phyloP scores from a whole-genome alignment of 2,888 invertebrate species.

The Geophilus truncorum region DNA sequence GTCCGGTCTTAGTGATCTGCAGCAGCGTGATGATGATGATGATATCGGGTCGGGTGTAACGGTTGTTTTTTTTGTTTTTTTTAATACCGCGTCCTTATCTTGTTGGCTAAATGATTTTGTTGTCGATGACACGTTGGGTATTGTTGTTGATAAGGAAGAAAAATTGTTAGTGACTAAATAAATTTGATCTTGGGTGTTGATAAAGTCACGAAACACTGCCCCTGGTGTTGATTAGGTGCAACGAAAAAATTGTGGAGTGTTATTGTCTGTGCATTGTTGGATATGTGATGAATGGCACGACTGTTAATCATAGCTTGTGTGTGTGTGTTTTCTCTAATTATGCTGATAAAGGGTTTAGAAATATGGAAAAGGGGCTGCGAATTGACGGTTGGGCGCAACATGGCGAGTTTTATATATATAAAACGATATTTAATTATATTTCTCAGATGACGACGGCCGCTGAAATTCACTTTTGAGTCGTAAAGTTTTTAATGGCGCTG shows the following conservation, averaged over 20 bases:
- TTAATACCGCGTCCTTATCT: not conserved
- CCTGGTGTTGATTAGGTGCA: not conserved
- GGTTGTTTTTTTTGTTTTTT: too few relatives aligned
- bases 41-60: too few relatives aligned
- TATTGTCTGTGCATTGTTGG: not conserved
- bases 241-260: not conserved
- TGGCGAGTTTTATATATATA: too few relatives aligned
- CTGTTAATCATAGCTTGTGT: not conserved
- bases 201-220: not conserved
- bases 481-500: not conserved
- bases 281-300: not conserved
- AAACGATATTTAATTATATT: too few relatives aligned
- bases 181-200: not conserved
- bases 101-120: not conserved
- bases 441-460: too few relatives aligned
- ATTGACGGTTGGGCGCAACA: too few relatives aligned
- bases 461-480: too few relatives aligned
- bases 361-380: not conserved
- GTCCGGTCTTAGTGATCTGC: not conserved
- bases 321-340: too few relatives aligned
- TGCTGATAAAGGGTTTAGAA: not conserved
- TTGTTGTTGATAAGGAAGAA: slow-evolving; percentile 12
- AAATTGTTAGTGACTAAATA: slow-evolving; percentile 1
- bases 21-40: not conserved
- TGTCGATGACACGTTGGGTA: not conserved